Base-by-base conservation (phyloP, 2,797 vertebrate species). In the Pipistrellus nathusii region DNA sequence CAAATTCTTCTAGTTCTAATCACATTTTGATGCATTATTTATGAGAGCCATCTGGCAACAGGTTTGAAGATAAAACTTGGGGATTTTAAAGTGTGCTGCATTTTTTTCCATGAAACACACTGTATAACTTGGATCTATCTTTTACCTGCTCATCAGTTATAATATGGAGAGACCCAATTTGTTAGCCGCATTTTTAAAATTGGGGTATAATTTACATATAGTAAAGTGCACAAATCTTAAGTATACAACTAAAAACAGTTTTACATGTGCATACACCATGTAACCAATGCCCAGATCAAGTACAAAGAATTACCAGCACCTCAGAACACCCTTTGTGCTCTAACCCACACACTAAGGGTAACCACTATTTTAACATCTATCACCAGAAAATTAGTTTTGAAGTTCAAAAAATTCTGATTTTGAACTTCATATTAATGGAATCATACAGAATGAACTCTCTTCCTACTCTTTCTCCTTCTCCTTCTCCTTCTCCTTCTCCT, bases 11-110 rank as follows among this genome's bases (percentile, higher is more conserved):
- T 2, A 97, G 95, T 96, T 94, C 85, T 97, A 96, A 83, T 97
- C 97, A 96, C 93, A 97, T 97, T 97, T 97, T 95, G 92, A 96
- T 98, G 97, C 95, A 97, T 97, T 98, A 97, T 98, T 97, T 97
- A 97, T 97, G 95, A 97, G 73, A 97, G 93, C 98, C 98, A 98
- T 98, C 98, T 98, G 98, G 94, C 96, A 95, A 97, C 2, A 80
- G 81, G 95, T 98, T 98, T 85, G 90, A 93, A 87, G 85, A 97
- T 93, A 96, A 97, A 98, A 96, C 3, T 81, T 95, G 96, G 96
- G 96, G 96, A 97, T 44, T 93, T 88, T 78, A 78, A 87, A 91
- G 41, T 82, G n/a, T 93, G 77, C 66, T 89, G 91, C 72, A 44
- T 96, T 96, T 94, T 94, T 95, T 95, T 94, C 59, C 41, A 92